Conservation (phyloP, 1,140 invertebrate genomes). For the Diabrotica undecimpunctata region DNA sequence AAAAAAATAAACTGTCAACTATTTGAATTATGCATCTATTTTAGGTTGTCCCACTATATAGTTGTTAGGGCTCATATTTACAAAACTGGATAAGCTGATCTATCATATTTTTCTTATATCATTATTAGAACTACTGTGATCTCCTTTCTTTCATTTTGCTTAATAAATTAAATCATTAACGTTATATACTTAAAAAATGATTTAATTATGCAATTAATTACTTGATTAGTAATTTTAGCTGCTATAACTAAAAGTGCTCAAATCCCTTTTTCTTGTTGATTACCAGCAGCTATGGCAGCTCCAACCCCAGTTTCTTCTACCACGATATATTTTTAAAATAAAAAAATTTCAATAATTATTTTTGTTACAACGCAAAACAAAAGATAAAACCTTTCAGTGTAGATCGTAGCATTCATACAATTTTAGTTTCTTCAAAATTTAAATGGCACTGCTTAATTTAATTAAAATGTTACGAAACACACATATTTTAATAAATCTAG, state of each 20-base stretch:
- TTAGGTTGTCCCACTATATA: no score
- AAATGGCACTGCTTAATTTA: constrained; percentile 13
- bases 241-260: constrained; percentile 70
- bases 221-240: constrained; percentile 52
- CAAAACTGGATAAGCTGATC: no score
- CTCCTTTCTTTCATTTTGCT: no score
- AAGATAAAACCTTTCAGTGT: not conserved
- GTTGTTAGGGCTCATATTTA: no score
- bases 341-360: no score
- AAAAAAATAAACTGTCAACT: no score
- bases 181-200: constrained; percentile 48
- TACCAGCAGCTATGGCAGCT: constrained; percentile 66
- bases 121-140: no score
- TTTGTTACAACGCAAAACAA: no score
- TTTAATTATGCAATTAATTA: constrained; percentile 48
- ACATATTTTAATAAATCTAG: constrained; percentile 19
- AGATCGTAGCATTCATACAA: not conserved
- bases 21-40: no score
- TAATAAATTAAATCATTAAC: no score
- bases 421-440: not conserved
- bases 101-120: constrained; percentile 33
- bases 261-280: constrained; percentile 67
- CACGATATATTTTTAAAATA: no score
- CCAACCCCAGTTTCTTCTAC: constrained; percentile 66
- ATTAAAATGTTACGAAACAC: constrained; percentile 8